Evolutionary conservation across 2,113 vertebrate genomes (phyloP).

Genomic region (Scatophagus argus): DNA sequence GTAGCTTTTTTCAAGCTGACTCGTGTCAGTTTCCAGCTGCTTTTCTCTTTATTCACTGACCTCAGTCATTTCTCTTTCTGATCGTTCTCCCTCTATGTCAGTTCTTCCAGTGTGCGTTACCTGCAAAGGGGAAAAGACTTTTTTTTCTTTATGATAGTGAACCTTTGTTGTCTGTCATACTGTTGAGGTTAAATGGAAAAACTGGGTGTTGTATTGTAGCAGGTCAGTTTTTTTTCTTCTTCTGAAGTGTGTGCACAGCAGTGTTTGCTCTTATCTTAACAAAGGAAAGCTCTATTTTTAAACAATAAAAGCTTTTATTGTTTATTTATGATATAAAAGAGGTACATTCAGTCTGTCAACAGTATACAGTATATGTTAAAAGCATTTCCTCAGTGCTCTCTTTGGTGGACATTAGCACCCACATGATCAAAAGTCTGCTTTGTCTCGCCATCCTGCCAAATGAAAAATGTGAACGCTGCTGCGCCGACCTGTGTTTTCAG

Average conservation of each 20-base stretch:
- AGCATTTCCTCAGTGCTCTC: not conserved
- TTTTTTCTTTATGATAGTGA: slow-evolving; percentile 4
- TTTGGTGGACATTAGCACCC: not conserved
- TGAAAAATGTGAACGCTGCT: slow-evolving; percentile 25
- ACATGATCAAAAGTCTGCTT: not conserved
- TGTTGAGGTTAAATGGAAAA: slow-evolving; percentile 20
- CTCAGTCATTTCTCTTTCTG: slow-evolving; percentile 25
- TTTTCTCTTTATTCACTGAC: slow-evolving; percentile 45
- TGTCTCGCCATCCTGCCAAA: not conserved
- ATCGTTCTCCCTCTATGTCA: slow-evolving; percentile 13
- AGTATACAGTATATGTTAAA: not conserved
- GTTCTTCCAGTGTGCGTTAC: not conserved
- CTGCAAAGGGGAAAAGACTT: not conserved
- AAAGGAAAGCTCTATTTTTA: not conserved
- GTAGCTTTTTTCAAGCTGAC: not conserved
- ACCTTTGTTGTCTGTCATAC: slow-evolving; percentile 8
- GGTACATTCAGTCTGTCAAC: not conserved
- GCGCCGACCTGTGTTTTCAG: slow-evolving; percentile 18
- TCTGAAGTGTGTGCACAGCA: not conserved
- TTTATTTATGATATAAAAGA: not conserved
- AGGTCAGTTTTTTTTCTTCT: not conserved
- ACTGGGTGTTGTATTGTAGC: not conserved
- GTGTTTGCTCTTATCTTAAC: slow-evolving; percentile 20
- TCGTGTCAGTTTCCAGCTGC: slow-evolving; percentile 19
- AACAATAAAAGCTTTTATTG: not conserved